Conservation (phyloP, 1,140 invertebrate genomes). For the Eumeta japonica region DNA sequence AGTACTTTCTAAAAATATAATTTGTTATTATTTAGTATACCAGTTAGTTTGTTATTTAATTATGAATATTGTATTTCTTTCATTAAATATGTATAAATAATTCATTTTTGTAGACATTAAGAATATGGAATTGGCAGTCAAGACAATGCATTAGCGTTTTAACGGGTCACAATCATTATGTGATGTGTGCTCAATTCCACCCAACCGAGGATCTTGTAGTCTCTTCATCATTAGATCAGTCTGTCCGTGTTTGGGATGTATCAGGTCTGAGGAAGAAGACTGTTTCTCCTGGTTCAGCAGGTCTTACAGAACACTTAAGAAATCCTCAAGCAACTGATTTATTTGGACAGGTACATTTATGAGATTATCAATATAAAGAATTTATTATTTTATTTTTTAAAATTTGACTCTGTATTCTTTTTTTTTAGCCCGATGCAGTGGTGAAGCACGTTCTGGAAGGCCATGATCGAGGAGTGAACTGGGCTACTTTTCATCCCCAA, state of each 20-base stretch:
- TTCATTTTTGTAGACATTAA: constrained; percentile 69
- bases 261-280: constrained; percentile 96
- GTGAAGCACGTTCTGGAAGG: constrained; percentile 98
- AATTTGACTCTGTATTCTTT: no score
- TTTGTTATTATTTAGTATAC: no score
- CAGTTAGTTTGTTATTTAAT: no score
- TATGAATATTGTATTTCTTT: no score
- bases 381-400: constrained; percentile 2
- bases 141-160: constrained; percentile 95
- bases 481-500: constrained; percentile 95
- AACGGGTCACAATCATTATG: constrained; percentile 99
- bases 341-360: constrained; percentile 82
- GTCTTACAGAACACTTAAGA: constrained; percentile 85
- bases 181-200: constrained; percentile 99
- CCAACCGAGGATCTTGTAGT: constrained; percentile 95
- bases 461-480: constrained; percentile 97
- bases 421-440: constrained; percentile 85
- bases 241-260: constrained; percentile 98
- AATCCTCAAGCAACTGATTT: constrained; percentile 89
- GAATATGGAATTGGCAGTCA: constrained; percentile 99
- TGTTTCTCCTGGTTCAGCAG: constrained; percentile 89
- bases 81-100: neutral
- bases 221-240: constrained; percentile 96
- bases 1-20: constrained; percentile 4
- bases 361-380: no score